phyloP scores from a whole-genome alignment of 2,888 invertebrate species.

The Polymixis flavicincta region DNA sequence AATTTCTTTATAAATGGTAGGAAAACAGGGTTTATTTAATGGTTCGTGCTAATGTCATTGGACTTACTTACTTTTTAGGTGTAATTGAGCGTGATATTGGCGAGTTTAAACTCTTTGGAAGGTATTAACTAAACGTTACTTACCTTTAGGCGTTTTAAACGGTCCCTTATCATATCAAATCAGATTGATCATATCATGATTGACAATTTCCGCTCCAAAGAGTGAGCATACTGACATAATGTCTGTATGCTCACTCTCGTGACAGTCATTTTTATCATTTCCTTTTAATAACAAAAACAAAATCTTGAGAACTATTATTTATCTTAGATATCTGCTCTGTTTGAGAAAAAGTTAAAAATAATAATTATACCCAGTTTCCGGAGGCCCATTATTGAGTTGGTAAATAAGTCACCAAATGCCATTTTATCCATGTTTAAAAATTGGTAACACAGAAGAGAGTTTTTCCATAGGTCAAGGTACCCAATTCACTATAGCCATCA shows the following conservation, averaged over 20 bases:
- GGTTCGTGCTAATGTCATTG: constrained; percentile 18
- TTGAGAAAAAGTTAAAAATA: no score
- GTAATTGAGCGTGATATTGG: constrained; percentile 15
- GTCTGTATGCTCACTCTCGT: no score
- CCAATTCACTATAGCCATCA: no score
- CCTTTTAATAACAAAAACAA: background rate
- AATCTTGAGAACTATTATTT: background rate
- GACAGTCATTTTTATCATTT: constrained; percentile 22
- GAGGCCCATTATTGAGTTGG: no score
- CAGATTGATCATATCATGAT: constrained; percentile 32
- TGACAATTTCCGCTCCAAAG: constrained; percentile 38
- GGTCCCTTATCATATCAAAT: constrained; percentile 20
- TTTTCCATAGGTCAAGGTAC: no score
- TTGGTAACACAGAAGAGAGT: no score
- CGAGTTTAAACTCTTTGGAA: background rate
- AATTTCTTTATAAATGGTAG: constrained; percentile 61
- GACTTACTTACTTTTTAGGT: background rate
- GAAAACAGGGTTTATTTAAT: constrained; percentile 42
- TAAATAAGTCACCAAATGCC: no score
- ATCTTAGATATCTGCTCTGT: no score
- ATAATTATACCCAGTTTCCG: no score
- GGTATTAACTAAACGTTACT: background rate
- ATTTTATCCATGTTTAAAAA: no score
- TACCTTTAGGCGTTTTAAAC: background rate
- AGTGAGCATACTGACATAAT: constrained; percentile 9